phyloP scores from a whole-genome alignment of 2,797 vertebrate species.

The Acanthurus tractus region DNA sequence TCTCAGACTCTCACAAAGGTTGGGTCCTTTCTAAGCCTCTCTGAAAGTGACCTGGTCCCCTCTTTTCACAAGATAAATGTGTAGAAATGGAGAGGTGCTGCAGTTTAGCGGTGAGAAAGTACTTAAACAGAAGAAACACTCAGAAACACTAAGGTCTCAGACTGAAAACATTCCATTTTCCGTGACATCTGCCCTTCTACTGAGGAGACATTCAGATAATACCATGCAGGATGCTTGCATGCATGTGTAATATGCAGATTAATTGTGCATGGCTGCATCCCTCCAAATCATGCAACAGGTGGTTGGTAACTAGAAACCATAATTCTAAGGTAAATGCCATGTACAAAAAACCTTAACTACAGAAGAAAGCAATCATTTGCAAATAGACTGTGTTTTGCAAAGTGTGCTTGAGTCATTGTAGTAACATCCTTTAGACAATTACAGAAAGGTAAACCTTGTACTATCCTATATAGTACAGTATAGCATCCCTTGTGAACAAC shows the following conservation, averaged over 20 bases:
- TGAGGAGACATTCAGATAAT: constrained; percentile 23
- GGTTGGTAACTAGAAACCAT: constrained; percentile 17
- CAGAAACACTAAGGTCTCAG: constrained; percentile 30
- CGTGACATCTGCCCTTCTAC: constrained; percentile 12
- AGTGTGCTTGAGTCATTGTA: too few relatives aligned
- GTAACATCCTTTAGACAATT: too few relatives aligned
- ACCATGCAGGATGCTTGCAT: constrained; percentile 20
- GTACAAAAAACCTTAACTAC: too few relatives aligned
- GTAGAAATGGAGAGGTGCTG: constrained; percentile 63
- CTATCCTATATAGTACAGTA: too few relatives aligned
- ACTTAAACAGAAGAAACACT: constrained; percentile 53
- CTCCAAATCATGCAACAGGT: constrained; percentile 21
- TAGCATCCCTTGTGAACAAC: too few relatives aligned
- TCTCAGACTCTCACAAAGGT: constrained; percentile 70
- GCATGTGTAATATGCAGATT: constrained; percentile 31
- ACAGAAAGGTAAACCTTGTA: too few relatives aligned
- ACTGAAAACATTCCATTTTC: constrained; percentile 45
- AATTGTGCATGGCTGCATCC: constrained; percentile 24
- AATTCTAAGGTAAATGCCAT: constrained; percentile 18
- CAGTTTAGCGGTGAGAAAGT: constrained; percentile 66
- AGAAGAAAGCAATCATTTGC: too few relatives aligned
- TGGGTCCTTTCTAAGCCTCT: constrained; percentile 60
- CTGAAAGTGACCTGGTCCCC: constrained; percentile 75
- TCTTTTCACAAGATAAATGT: constrained; percentile 63
- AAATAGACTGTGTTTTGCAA: too few relatives aligned